These are phyloP conservation scores for Leucophora obtusa DNA, from an alignment of 2,888 invertebrate species.

Conservation along the genomic window DNA sequence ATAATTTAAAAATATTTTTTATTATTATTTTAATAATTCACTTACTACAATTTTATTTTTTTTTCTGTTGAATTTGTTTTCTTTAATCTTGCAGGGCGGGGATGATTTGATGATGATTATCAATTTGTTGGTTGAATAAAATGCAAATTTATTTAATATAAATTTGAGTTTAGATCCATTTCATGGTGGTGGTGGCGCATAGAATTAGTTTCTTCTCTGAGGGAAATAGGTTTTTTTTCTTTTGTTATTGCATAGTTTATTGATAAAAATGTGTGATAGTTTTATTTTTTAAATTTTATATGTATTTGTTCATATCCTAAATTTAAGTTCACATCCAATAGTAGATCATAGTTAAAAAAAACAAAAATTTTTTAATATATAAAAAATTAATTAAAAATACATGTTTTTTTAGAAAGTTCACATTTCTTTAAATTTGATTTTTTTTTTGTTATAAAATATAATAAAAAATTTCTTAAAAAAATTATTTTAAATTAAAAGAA, in stretches of 20 bases:
- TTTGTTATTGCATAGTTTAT: slow-evolving; percentile 30
- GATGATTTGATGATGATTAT: slow-evolving; percentile 9
- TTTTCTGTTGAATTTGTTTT: background rate
- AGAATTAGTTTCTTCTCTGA: background rate
- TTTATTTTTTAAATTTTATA: slow-evolving; percentile 33
- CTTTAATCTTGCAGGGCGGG: slow-evolving; percentile 30
- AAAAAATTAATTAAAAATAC: slow-evolving; percentile 48
- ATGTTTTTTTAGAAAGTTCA: slow-evolving; percentile 48
- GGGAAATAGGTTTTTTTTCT: background rate
- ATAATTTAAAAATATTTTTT: slow-evolving; percentile 38
- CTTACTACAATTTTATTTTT: slow-evolving; percentile 17
- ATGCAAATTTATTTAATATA: background rate
- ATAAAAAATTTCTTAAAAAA: slow-evolving; percentile 38
- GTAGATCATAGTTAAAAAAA: slow-evolving; percentile 47
- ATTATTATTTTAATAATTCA: slow-evolving; percentile 41
- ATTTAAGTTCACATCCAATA: slow-evolving; percentile 64
- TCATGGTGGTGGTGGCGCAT: background rate
- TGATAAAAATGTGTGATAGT: slow-evolving; percentile 53
- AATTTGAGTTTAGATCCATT: background rate
- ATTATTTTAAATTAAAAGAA: slow-evolving; percentile 33
- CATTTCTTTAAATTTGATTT: slow-evolving; percentile 24
- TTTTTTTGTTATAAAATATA: slow-evolving; percentile 27
- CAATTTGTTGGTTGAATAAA: background rate
- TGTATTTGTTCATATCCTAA: slow-evolving; percentile 63
- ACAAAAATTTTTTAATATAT: slow-evolving; percentile 37